Conservation (phyloP, 2,888 invertebrate species). For the Baccha elongata region DNA sequence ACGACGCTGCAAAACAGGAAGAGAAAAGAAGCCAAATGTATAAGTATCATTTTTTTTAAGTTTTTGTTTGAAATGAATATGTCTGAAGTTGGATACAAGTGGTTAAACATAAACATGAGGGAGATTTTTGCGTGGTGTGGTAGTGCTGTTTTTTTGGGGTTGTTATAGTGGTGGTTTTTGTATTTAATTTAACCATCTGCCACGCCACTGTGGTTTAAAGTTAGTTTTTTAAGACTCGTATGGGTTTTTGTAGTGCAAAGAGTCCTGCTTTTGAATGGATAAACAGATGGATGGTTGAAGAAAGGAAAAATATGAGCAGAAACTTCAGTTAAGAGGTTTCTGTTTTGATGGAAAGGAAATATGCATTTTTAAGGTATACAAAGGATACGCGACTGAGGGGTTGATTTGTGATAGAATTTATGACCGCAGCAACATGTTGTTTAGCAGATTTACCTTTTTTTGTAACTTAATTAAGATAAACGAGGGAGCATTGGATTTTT, state of each 20-base stretch:
- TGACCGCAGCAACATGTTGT: slow-evolving; percentile 59
- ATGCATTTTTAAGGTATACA: slow-evolving; percentile 39
- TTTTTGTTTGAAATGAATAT: slow-evolving; percentile 62
- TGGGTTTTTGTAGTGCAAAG: not conserved
- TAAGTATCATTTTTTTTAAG: not conserved
- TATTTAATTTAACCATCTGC: slow-evolving; percentile 69
- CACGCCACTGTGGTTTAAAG: slow-evolving; percentile 54
- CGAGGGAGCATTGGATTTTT: slow-evolving; percentile 21
- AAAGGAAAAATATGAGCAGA: slow-evolving; percentile 11
- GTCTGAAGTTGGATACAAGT: slow-evolving; percentile 61
- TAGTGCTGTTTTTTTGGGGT: slow-evolving; percentile 26
- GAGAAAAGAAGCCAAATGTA: slow-evolving; percentile 69
- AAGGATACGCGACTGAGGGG: slow-evolving; percentile 47
- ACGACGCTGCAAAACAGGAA: slow-evolving; percentile 85
- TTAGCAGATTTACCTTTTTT: slow-evolving; percentile 18
- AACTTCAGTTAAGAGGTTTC: slow-evolving; percentile 49
- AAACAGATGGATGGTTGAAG: slow-evolving; percentile 63
- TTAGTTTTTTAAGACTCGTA: slow-evolving; percentile 30
- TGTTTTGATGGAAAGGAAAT: slow-evolving; percentile 54
- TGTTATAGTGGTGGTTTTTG: slow-evolving; percentile 55
- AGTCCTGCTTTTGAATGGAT: slow-evolving; percentile 33
- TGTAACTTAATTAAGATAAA: slow-evolving; percentile 39
- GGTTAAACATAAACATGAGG: slow-evolving; percentile 31
- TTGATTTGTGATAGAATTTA: slow-evolving; percentile 50
- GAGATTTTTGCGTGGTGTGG: slow-evolving; percentile 20